Evolutionary conservation across 2,888 invertebrate genomes (phyloP), one percentile per base, ranked within the genome.

Genomic region (Bombyx huttoni): DNA sequence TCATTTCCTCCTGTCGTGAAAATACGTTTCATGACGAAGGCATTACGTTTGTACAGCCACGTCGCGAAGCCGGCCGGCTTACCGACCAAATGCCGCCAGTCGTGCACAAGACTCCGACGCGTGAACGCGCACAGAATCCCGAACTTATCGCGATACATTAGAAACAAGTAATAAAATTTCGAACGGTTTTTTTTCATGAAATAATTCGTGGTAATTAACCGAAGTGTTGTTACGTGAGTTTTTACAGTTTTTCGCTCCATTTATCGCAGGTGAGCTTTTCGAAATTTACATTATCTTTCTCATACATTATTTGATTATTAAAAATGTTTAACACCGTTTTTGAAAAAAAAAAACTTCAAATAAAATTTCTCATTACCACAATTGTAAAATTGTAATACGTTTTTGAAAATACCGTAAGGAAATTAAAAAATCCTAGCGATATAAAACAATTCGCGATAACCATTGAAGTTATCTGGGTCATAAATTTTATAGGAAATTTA

Each of bases 51-150:
- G 40, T 40, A 13, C 8, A 46, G 12, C 12, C 46, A 40, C 24
- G 50, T 14, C 14, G 12, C 35, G 8, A 49, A 34, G 34, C 50
- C 50, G 50, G 50, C 50, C 50, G 47, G 50, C 50, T 34, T n/a
- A 14, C 34, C 6, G 9, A 33, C 13, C 8, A 1, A 49, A 10
- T 35, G n/a, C 13, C 34, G 47, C 13, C 50, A 51, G 50, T 51
- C 50, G 47, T 51, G 13, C 13, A 46, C 34, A 13, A 24, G 46
- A 7, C 34, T 47, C 14, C 46, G 12, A 13, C 8, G 47, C 10
- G 50, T 14, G 34, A 46, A 51, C 50, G 47, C 50, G 47, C 34
- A 47, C 34, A 14, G 46, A 13, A 34, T 34, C 46, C 34, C 47
- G 35, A 8, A 47, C 12, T 13, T 13, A 33, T 33, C 34, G 13